A percentile compares a stretch with the other conserved stretches of the same genome.
Evolutionary conservation across 2,888 invertebrate genomes (phyloP).

Genomic region (Sericinus montela): DNA sequence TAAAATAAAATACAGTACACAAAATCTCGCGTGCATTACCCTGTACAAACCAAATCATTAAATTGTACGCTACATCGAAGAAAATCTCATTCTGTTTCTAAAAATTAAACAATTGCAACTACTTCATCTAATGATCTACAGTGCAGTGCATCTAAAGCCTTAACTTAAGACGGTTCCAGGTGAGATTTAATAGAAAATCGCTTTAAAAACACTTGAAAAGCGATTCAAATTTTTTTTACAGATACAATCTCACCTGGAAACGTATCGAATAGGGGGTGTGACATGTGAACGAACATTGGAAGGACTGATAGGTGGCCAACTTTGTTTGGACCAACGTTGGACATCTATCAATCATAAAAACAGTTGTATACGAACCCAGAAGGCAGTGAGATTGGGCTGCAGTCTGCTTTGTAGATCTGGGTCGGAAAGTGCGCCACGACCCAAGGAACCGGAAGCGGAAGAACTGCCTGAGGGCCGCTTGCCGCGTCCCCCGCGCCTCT

Average conservation of each 20-base stretch:
- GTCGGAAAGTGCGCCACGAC: conserved; percentile 65
- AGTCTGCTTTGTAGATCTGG: conserved; percentile 63
- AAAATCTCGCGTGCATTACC: too few relatives aligned
- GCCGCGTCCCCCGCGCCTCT: conserved; percentile 52
- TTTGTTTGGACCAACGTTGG: not conserved
- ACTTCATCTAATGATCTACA: not conserved
- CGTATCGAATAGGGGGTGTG: conserved; percentile 7
- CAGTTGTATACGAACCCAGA: conserved; percentile 59
- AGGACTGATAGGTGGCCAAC: not conserved
- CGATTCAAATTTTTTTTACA: not conserved
- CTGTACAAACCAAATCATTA: too few relatives aligned
- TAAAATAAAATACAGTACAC: too few relatives aligned
- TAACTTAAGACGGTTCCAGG: conserved; percentile 3
- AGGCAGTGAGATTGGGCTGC: conserved; percentile 57
- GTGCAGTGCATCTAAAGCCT: conserved; percentile 14
- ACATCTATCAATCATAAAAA: not conserved
- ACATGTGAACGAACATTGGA: conserved; percentile 7
- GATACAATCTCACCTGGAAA: conserved; percentile 1
- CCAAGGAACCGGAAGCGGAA: conserved; percentile 45
- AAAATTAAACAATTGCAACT: not conserved
- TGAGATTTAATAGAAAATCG: too few relatives aligned
- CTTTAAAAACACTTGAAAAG: too few relatives aligned
- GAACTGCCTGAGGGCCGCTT: conserved; percentile 39
- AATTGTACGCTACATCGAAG: too few relatives aligned
- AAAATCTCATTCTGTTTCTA: too few relatives aligned